Conservation (phyloP, 2,113 vertebrate genomes). For the Mobula hypostoma region DNA sequence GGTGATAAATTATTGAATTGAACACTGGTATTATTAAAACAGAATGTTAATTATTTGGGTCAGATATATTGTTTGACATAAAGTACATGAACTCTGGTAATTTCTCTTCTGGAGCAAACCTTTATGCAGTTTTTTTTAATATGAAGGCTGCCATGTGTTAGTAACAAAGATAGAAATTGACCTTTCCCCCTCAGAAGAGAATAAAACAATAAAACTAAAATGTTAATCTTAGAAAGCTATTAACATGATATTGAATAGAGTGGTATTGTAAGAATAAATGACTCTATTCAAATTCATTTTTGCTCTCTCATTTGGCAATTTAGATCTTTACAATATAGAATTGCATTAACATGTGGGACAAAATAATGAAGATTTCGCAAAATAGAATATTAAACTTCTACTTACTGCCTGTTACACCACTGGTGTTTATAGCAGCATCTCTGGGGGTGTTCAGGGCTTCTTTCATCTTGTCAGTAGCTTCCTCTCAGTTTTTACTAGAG, state of each 20-base stretch:
- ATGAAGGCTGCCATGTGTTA: neutral
- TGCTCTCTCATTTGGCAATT: neutral
- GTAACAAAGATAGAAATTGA: neutral
- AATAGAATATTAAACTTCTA: neutral
- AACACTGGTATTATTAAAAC: neutral
- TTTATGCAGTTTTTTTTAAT: neutral
- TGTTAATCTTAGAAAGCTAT: neutral
- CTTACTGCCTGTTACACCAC: too few species aligned
- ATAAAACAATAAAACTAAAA: neutral
- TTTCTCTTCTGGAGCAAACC: neutral
- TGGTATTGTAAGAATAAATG: neutral
- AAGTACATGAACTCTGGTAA: neutral
- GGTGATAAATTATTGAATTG: neutral
- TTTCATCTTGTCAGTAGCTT: too few species aligned
- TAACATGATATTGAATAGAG: neutral
- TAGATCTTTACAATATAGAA: neutral
- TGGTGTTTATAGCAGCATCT: too few species aligned
- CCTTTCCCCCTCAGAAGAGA: neutral
- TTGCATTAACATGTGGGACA: neutral
- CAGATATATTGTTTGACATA: neutral
- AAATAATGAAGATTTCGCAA: neutral
- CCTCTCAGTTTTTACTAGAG: too few species aligned
- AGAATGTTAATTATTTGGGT: constrained; percentile 21
- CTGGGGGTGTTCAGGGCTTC: too few species aligned
- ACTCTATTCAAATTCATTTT: neutral